Evolutionary conservation across 2,888 invertebrate species (phyloP), one percentile per base, ranked within the genome.

Genomic region (Rhabditoides inermis): DNA sequence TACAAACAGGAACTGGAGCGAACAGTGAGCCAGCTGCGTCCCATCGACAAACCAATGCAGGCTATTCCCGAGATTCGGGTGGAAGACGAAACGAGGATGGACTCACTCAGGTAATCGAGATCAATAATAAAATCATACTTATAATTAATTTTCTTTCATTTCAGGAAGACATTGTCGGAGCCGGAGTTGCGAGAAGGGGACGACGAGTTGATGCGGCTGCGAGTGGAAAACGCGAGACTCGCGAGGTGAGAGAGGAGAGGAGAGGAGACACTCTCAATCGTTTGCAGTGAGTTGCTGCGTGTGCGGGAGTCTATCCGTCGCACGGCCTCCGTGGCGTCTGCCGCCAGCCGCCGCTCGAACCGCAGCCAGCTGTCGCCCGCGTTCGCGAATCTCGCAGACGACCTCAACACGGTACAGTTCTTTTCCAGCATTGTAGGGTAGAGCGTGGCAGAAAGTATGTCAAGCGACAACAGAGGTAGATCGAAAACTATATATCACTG

Each of bases 381-480:
- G 52, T 50, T 64, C 40, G 59, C 60, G 3, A 55, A 58, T 30
- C 41, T 64, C 2, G 61, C 63, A 7, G 60, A 64, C 52, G 63
- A 60, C 41, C 48, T 64, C 12, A 64, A 58, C 22, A 40, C 60
- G 49, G 56, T 56, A 18, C 15, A n/a, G n/a, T n/a, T n/a, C n/a
- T n/a, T n/a, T n/a, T n/a, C n/a, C n/a, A n/a, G n/a, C n/a, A n/a
- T n/a, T n/a, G n/a, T n/a, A n/a, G n/a, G n/a, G n/a, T n/a, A n/a
- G n/a, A n/a, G n/a, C n/a, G n/a, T n/a, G n/a, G n/a, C n/a, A n/a
- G n/a, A n/a, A n/a, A n/a, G n/a, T n/a, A n/a, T n/a, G n/a, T n/a
- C n/a, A n/a, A n/a, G n/a, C n/a, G n/a, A n/a, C n/a, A n/a, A n/a
- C n/a, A n/a, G n/a, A n/a, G n/a, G n/a, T n/a, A n/a, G n/a, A n/a